phyloP scores from a whole-genome alignment of 2,113 vertebrate species.

The Noctilio leporinus region DNA sequence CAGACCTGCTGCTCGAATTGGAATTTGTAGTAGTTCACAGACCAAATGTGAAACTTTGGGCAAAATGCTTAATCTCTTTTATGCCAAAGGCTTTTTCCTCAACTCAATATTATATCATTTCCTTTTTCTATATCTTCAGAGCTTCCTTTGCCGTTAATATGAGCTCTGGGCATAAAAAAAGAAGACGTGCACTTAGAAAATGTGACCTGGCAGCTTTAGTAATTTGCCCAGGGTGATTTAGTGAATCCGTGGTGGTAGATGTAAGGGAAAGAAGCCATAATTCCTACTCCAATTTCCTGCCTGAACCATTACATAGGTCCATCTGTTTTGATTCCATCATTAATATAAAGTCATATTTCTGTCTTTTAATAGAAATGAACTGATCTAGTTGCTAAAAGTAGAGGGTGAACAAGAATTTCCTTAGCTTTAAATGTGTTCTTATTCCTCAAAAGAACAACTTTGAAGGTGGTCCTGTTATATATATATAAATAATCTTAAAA shows the following conservation, averaged over 20 bases:
- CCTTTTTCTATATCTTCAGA: slow-evolving; percentile 54
- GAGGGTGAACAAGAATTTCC: slow-evolving; percentile 42
- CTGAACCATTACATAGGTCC: slow-evolving; percentile 69
- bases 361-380: slow-evolving; percentile 69
- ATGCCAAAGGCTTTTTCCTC: slow-evolving; percentile 64
- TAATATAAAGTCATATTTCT: slow-evolving; percentile 71
- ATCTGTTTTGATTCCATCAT: slow-evolving; percentile 74
- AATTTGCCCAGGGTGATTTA: slow-evolving; percentile 70
- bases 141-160: slow-evolving; percentile 68
- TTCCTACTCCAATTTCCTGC: slow-evolving; percentile 69
- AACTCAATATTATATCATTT: slow-evolving; percentile 58
- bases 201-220: slow-evolving; percentile 70
- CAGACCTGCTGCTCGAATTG: background rate
- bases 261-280: slow-evolving; percentile 64
- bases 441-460: background rate
- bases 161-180: slow-evolving; percentile 57
- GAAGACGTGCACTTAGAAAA: slow-evolving; percentile 69
- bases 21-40: background rate
- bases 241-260: slow-evolving; percentile 60
- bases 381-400: slow-evolving; percentile 57
- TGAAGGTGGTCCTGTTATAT: background rate
- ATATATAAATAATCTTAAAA: background rate
- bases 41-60: slow-evolving; percentile 27
- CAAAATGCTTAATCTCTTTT: slow-evolving; percentile 57
- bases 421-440: slow-evolving; percentile 23